Conservation (phyloP, 2,888 invertebrate genomes). For the Dasypolia templi region DNA sequence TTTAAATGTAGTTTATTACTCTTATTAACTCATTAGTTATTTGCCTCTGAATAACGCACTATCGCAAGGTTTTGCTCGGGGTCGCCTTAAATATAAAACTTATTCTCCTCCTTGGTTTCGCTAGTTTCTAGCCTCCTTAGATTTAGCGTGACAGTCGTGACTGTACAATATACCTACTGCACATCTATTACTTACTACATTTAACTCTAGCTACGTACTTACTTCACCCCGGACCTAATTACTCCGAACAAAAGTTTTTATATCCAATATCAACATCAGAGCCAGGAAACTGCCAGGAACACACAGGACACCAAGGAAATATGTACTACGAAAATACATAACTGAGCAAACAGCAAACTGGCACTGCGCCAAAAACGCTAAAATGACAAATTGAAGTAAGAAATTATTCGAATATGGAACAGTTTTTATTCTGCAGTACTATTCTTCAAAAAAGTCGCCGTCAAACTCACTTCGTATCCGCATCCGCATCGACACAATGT, state of each 20-base stretch:
- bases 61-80: too few species aligned
- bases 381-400: slow-evolving; percentile 49
- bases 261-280: slow-evolving; percentile 17
- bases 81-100: too few species aligned
- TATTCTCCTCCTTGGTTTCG: too few species aligned
- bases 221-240: background rate
- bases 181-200: background rate
- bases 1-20: too few species aligned
- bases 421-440: slow-evolving; percentile 23
- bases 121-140: too few species aligned
- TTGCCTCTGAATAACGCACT: too few species aligned
- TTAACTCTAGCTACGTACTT: background rate
- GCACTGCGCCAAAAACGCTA: slow-evolving; percentile 43
- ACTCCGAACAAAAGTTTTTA: slow-evolving; percentile 12
- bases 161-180: background rate
- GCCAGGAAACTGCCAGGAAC: slow-evolving; percentile 50
- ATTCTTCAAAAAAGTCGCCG: slow-evolving; percentile 5
- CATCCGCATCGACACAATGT: background rate
- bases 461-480: background rate
- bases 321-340: slow-evolving; percentile 27
- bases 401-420: slow-evolving; percentile 28
- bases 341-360: slow-evolving; percentile 26
- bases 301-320: slow-evolving; percentile 26
- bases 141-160: background rate
- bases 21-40: too few species aligned